A percentile compares a stretch with the other conserved stretches of the same genome.
Conservation (phyloP, 2,113 vertebrate genomes). For the Sebastes schlegelii region DNA sequence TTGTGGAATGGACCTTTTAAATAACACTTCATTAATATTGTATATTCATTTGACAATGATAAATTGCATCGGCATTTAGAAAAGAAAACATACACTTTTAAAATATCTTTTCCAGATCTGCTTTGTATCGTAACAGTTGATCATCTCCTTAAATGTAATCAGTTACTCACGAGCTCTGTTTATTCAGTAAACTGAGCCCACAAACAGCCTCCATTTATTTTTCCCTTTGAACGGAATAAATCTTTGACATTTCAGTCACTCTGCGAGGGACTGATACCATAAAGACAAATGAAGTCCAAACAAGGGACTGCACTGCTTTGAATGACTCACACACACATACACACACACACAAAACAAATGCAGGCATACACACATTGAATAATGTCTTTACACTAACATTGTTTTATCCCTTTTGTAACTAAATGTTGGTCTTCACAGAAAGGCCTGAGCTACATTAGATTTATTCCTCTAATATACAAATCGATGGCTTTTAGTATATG, state of each 20-base stretch:
- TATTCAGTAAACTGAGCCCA: not conserved
- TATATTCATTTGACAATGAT: too few species aligned
- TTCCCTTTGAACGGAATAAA: not conserved
- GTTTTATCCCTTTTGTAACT: not conserved
- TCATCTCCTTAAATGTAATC: not conserved
- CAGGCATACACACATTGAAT: too few species aligned
- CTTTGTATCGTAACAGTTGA: not conserved
- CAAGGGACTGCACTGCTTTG: conserved; percentile 14
- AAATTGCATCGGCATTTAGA: too few species aligned
- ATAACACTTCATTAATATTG: too few species aligned
- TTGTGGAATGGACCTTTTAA: too few species aligned
- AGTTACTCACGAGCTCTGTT: not conserved
- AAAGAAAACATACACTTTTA: not conserved
- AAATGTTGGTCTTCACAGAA: conserved; percentile 5
- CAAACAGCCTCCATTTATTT: conserved; percentile 9
- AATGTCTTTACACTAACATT: not conserved
- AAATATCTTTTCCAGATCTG: not conserved
- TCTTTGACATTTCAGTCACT: conserved; percentile 34
- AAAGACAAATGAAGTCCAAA: conserved; percentile 34
- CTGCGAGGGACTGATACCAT: not conserved
- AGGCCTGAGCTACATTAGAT: not conserved
- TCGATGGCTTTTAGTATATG: not conserved
- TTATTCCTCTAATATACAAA: conserved; percentile 5
- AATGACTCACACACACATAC: not conserved
- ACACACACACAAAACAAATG: too few species aligned